Evolutionary conservation across 1,140 invertebrate genomes (phyloP), one percentile per base, ranked within the genome.

Genomic region (Zaprionus capensis): DNA sequence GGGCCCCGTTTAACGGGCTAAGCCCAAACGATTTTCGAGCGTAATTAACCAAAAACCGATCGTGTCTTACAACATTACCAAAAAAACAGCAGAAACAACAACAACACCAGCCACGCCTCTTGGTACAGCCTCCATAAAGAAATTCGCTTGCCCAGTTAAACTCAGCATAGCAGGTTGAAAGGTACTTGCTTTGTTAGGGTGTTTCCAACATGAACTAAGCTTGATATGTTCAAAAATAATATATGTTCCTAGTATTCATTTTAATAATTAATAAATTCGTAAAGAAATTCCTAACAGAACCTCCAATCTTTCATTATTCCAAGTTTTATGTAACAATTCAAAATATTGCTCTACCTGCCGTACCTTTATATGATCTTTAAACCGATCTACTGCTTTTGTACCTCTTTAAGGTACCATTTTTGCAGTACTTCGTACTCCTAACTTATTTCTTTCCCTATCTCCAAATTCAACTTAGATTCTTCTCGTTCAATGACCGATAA

Each of bases 31-130:
- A 65, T 55, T 76, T 69, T 78, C 53, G 51, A 62, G 65, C 68
- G 79, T 90, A 88, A 88, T 88, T 90, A 88, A 75, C 78, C 72
- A 70, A 87, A 87, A 88, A 90, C 84, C 76, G 85, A 88, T 88
- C 85, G 71, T 70, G 74, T 83, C 84, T 84, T 88, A 72, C 84
- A 67, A 64, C 76, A 77, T 41, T 24, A 58, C 22, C 67, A 28
- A 20, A 20, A 7, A 14, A 51, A 62, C 44, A 56, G 28, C 49
- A 55, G 22, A 9, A 31, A 31, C 58, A 41, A 28, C 28, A 62
- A 56, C 46, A 64, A 44, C 20, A 24, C 24, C 59, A 31, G 17
- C 24, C 53, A 38, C 34, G 41, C 64, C 56, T 20, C 53, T 31
- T n/a, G 49, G 20, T 24, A 20, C 63, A 26, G 41, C 24, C 5